Base-by-base conservation (phyloP, 2,888 invertebrate genomes). In the Lycaena phlaeas region DNA sequence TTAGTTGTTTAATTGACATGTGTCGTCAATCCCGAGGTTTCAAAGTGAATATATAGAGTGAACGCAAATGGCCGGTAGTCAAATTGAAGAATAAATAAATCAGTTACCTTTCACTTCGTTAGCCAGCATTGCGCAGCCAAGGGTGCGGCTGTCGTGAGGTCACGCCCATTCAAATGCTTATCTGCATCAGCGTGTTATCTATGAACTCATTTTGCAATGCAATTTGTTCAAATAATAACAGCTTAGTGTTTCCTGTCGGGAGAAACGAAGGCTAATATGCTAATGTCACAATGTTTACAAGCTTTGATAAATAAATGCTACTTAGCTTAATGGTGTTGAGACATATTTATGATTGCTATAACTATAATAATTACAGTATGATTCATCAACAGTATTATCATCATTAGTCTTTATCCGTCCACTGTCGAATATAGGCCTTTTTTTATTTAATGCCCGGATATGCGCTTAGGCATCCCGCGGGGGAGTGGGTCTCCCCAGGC, bases 101-200 rank as follows among this genome's bases (percentile, higher is more conserved):
- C 44, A 36, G 36, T 43, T 40, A 47, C 56, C 57, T 54, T 57
- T 57, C 56, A 54, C 55, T 56, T 42, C 40, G 26, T 28, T 28
- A 43, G 41, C 48, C 51, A 54, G 48, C 51, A 53, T n/a, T n/a
- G n/a, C n/a, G 53, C 48, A 52, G 41, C 44, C 48, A 43, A 53
- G 51, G 51, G 57, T 54, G 55, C 56, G 51, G 56, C 46, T 46
- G 54, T 52, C 52, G 57, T 57, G 57, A 56, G 56, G 54, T 53
- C 57, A 48, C 54, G 51, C 56, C 57, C 54, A 49, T 50, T n/a
- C n/a, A n/a, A n/a, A n/a, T 42, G 43, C 46, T 49, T 52, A 51
- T 55, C 52, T 54, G 41, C 48, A 46, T 46, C 42, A 41, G 27
- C 43, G 44, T 26, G 47, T 50, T 50, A 56, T 56, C 56, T 54